Conservation (phyloP, 2,113 vertebrate genomes). For the Trematomus loennbergii region DNA sequence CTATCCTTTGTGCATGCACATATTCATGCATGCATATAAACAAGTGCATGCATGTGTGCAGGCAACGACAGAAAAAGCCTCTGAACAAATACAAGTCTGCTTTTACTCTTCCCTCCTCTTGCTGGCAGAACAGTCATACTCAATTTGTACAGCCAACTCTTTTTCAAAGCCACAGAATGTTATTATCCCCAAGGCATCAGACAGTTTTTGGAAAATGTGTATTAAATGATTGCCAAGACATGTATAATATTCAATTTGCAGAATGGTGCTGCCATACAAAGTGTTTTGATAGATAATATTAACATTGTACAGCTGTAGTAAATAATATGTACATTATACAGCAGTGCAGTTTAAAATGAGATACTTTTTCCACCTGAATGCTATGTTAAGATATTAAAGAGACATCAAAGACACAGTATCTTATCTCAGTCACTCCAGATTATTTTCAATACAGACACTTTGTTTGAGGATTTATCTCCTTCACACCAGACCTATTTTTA, state of each 20-base stretch:
- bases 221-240: not conserved
- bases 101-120: not conserved
- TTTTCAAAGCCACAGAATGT: conserved; percentile 4
- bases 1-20: not conserved
- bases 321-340: not conserved
- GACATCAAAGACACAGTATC: too few relatives aligned
- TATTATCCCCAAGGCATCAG: conserved; percentile 10
- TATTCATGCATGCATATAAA: not conserved
- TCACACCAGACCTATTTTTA: too few relatives aligned
- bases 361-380: not conserved
- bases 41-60: not conserved
- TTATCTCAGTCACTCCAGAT: too few relatives aligned
- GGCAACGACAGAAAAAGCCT: too few relatives aligned
- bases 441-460: too few relatives aligned
- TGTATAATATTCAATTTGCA: not conserved
- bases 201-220: not conserved
- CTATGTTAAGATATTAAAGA: too few relatives aligned
- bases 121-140: not conserved
- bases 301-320: not conserved
- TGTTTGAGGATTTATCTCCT: too few relatives aligned
- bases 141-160: conserved; percentile 7
- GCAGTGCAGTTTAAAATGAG: not conserved
- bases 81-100: too few relatives aligned
- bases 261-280: not conserved
- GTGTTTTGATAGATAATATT: not conserved